Conservation (phyloP, 2,797 vertebrate genomes). For the Muraenolepis orangiensis region DNA sequence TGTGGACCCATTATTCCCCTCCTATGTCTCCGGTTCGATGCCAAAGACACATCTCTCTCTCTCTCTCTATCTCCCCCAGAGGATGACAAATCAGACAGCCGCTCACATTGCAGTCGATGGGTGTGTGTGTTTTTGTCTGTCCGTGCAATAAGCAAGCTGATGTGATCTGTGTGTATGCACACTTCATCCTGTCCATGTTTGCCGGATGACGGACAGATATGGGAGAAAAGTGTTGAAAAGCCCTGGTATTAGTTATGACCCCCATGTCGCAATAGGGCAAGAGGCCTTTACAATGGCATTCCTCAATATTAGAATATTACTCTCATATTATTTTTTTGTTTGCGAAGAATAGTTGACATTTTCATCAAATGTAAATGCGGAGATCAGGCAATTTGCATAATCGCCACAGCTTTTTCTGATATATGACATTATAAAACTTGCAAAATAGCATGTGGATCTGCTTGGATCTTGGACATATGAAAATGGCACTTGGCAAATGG, state of each 20-base stretch:
- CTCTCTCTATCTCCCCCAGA: too few species aligned
- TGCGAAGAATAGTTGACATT: background rate
- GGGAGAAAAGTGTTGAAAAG: slow-evolving; percentile 19
- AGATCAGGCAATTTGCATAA: background rate
- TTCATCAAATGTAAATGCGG: background rate
- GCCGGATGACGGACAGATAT: slow-evolving; percentile 33
- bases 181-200: background rate
- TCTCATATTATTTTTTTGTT: background rate
- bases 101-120: background rate
- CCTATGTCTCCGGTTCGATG: slow-evolving; percentile 59
- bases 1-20: slow-evolving; percentile 16
- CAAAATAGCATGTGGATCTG: background rate
- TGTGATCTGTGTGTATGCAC: background rate
- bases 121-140: slow-evolving; percentile 15
- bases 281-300: slow-evolving; percentile 39
- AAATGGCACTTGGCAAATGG: too few species aligned
- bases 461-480: background rate
- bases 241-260: slow-evolving; percentile 31
- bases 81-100: slow-evolving; percentile 47
- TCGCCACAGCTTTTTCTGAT: background rate
- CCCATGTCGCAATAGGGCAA: slow-evolving; percentile 29
- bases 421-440: background rate
- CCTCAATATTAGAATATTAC: slow-evolving; percentile 14
- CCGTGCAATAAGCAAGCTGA: background rate
- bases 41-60: slow-evolving; percentile 57